Percentiles rank a stretch among this genome's conserved stretches.
Conservation (phyloP, 1,140 invertebrate species). For the Calephelis nemesis region DNA sequence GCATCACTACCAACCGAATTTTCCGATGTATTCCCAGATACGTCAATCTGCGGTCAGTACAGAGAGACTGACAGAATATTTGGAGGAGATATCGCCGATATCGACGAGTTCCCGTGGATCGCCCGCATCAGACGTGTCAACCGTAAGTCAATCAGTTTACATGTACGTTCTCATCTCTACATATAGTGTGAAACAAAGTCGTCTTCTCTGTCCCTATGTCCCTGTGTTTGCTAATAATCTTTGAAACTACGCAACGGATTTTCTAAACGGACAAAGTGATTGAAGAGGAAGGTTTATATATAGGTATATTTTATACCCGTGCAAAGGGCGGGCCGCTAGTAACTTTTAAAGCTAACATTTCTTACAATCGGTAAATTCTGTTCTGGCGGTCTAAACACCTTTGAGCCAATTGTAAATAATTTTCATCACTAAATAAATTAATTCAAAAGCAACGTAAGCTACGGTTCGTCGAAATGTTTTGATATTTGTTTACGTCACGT, state of each 20-base stretch:
- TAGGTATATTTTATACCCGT: too few relatives aligned
- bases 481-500: not conserved
- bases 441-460: not conserved
- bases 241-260: too few relatives aligned
- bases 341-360: too few relatives aligned
- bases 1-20: not conserved
- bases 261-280: too few relatives aligned
- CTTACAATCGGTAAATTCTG: too few relatives aligned
- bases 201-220: too few relatives aligned
- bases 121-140: constrained; percentile 68
- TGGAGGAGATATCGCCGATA: constrained; percentile 44
- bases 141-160: constrained; percentile 7
- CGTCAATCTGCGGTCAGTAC: constrained; percentile 37
- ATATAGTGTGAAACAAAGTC: too few relatives aligned
- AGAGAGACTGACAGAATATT: constrained; percentile 37
- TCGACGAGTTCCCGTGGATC: constrained; percentile 83
- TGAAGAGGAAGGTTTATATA: too few relatives aligned
- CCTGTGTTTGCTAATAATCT: too few relatives aligned
- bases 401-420: too few relatives aligned
- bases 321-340: too few relatives aligned
- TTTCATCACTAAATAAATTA: not conserved
- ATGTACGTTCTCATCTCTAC: not conserved
- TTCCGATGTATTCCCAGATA: constrained; percentile 35
- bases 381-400: too few relatives aligned
- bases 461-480: not conserved